These are phyloP conservation scores for Chloroceryle aenea DNA, from an alignment of 2,113 vertebrate species.

Conservation along the genomic window DNA sequence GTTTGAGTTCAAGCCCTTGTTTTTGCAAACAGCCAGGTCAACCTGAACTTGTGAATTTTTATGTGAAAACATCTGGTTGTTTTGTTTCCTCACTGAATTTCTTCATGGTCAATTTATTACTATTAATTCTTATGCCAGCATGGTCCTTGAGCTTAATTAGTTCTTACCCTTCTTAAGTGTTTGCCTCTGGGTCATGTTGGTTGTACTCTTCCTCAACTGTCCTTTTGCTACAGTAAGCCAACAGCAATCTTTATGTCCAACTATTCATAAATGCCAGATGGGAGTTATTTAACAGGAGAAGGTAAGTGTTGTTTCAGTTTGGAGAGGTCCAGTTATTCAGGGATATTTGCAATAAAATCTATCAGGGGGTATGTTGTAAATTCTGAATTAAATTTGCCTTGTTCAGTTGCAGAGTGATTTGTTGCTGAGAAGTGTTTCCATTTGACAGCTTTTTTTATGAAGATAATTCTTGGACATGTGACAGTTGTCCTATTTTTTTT, in stretches of 20 bases:
- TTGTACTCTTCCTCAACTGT: neutral
- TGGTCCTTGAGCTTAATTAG: neutral
- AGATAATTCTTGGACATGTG: neutral
- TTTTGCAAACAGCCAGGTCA: neutral
- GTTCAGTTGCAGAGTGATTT: neutral
- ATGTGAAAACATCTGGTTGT: neutral
- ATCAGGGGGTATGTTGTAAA: neutral
- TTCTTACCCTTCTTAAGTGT: neutral
- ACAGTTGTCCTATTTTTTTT: constrained; percentile 33
- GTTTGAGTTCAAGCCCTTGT: neutral
- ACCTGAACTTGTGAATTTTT: neutral
- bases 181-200: neutral
- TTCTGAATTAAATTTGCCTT: neutral
- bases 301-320: neutral
- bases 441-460: constrained; percentile 5
- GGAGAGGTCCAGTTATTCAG: neutral
- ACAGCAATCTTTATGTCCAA: neutral
- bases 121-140: neutral
- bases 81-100: neutral
- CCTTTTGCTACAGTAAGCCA: neutral
- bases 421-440: neutral
- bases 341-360: neutral
- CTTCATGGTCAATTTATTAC: neutral
- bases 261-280: neutral
- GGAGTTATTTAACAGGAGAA: neutral